A percentile compares a stretch with the other conserved stretches of the same genome.
Conservation (phyloP, 2,113 vertebrate genomes). For the Furnarius figulus region DNA sequence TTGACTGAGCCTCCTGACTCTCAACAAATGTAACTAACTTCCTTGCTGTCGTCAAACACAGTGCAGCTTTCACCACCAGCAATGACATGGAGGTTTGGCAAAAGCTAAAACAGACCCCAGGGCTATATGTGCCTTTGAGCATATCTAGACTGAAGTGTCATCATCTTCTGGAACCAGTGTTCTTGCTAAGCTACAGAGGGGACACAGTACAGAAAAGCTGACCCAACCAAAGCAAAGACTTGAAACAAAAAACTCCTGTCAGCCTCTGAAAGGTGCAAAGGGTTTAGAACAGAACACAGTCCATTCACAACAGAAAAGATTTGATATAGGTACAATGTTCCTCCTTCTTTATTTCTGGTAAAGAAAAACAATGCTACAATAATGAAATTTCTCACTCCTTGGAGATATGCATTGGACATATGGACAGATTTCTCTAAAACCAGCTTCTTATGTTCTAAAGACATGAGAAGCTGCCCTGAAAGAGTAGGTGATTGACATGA, state of each 20-base stretch:
- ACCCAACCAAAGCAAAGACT: neutral
- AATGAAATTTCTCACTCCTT: neutral
- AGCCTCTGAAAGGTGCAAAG: neutral
- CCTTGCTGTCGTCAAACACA: neutral
- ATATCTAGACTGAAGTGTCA: neutral
- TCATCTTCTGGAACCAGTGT: rapidly evolving
- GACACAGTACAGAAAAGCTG: neutral
- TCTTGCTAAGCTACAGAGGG: neutral
- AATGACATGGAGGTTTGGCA: neutral
- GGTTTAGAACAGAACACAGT: neutral
- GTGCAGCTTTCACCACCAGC: neutral
- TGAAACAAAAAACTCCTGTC: neutral
- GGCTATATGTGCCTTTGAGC: neutral
- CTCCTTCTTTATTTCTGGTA: neutral
- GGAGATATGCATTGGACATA: neutral
- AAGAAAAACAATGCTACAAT: neutral
- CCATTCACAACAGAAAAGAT: neutral
- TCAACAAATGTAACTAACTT: neutral
- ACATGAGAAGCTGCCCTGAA: neutral
- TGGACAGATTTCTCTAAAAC: neutral
- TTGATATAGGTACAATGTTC: neutral
- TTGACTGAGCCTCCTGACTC: neutral
- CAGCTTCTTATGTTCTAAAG: neutral
- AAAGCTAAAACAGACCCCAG: neutral
- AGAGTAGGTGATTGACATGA: neutral